Base-by-base conservation (phyloP, 1,140 invertebrate genomes). In the Hypothenemus hampei region DNA sequence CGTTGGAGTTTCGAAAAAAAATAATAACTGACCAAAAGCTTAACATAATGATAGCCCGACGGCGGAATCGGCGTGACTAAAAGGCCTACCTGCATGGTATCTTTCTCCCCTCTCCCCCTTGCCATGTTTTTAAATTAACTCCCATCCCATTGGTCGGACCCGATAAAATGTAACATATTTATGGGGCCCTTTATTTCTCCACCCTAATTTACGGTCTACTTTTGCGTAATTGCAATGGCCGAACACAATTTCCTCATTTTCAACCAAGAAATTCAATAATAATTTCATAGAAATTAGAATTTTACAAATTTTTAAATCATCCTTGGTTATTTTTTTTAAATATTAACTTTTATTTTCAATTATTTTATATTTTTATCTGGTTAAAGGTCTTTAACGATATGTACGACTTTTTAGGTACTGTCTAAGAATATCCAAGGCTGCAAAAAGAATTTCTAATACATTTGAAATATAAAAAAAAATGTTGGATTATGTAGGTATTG, bases 1-100 rank as follows among this genome's bases (percentile, higher is more conserved):
- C 36, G 39, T 45, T 36, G 24, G 31, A 46, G 40, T 48, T 44
- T n/a, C n/a, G 35, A 20, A 49, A 48, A 56, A 56, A 56, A 54
- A 52, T 54, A 54, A 54, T 45, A 54, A 54, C 24, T 49, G 36
- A 45, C 33, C 53, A 22, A 56, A 56, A 56, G 21, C 53, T 48
- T 15, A 56, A 47, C 45, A 56, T 48, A 56, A 56, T 56, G 53
- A 56, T 49, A 44, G 39, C 31, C 36, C 47, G 54, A 44, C 39
- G 54, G 26, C 7, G 54, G 46, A 57, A 49, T 49, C 45, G 21
- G 45, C 54, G 54, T 57, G 45, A 57, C 54, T 57, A 57, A 57
- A 53, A 57, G 39, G 54, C 54, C 54, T 57, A 57, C 54, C 54
- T 49, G 54, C 45, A 49, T 57, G 54, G 54, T 37, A 44, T 36